phyloP scores from a whole-genome alignment of 1,140 invertebrate species.

The Habropoda laboriosa region DNA sequence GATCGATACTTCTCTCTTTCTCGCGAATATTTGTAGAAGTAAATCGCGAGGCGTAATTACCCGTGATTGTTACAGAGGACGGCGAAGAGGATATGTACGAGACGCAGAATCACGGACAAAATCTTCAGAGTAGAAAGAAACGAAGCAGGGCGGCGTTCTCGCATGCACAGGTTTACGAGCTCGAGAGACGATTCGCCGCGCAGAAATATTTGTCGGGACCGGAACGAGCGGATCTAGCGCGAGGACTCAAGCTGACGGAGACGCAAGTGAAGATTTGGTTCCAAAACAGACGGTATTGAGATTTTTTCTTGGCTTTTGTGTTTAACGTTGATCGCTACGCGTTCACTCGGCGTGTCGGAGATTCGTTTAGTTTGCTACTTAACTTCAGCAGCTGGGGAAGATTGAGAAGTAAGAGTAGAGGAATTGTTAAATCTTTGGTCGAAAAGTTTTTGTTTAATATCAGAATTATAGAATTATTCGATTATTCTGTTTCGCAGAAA shows the following conservation, averaged over 20 bases:
- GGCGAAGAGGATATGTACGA: slow-evolving; percentile 79
- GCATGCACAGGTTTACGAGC: slow-evolving; percentile 96
- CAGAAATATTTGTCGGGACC: slow-evolving; percentile 97
- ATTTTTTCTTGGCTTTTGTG: too few species aligned
- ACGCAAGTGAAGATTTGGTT: slow-evolving; percentile 90
- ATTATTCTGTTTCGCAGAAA: too few species aligned
- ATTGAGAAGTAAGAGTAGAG: too few species aligned
- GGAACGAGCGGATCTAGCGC: slow-evolving; percentile 95
- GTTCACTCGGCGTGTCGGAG: too few species aligned
- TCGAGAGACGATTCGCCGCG: slow-evolving; percentile 96
- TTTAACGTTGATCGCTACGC: too few species aligned
- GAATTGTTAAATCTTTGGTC: too few species aligned
- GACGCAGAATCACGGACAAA: slow-evolving; percentile 75
- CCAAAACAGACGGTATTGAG: slow-evolving; percentile 80
- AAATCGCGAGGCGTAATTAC: too few species aligned
- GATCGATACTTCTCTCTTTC: background rate
- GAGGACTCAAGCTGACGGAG: slow-evolving; percentile 93
- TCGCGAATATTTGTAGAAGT: background rate
- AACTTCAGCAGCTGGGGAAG: too few species aligned
- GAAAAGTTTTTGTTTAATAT: too few species aligned
- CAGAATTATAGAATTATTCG: too few species aligned
- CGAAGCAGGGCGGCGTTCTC: slow-evolving; percentile 97
- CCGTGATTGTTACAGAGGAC: slow-evolving; percentile 73
- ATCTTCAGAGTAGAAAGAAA: slow-evolving; percentile 89
- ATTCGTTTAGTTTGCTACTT: too few species aligned